A percentile compares a stretch with the other conserved stretches of the same genome.
phyloP scores from a whole-genome alignment of 2,113 vertebrate genomes.

The Osmerus eperlanus region DNA sequence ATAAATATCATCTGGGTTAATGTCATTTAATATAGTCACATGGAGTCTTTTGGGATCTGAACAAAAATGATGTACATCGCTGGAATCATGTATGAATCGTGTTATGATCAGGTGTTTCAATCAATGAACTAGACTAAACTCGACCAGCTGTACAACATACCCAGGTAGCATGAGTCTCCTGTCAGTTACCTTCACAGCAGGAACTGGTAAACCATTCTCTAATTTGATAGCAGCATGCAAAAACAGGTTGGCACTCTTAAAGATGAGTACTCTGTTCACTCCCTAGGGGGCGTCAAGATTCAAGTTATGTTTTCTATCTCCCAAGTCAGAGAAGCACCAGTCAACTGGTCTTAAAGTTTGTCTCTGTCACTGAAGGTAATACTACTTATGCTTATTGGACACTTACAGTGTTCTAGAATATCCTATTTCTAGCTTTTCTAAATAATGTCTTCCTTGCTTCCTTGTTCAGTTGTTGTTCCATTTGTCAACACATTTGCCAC shows the following conservation, averaged over 20 bases:
- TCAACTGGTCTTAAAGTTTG: no score
- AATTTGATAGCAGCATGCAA: background rate
- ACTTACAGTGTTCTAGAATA: background rate
- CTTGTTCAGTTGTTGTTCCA: no score
- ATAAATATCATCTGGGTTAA: background rate
- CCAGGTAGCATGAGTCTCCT: background rate
- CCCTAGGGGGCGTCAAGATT: background rate
- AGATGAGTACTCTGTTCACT: background rate
- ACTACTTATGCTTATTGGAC: no score
- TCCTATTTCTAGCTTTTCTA: background rate
- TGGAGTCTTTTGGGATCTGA: background rate
- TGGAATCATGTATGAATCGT: background rate
- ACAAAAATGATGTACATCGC: background rate
- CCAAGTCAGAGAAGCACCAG: no score
- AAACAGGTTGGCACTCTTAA: background rate
- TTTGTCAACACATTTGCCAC: no score
- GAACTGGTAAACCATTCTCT: background rate
- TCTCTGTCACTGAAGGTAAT: no score
- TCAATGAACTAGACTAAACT: background rate
- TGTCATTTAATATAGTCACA: slow-evolving; percentile 1
- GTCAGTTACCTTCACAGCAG: background rate
- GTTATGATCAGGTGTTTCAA: background rate
- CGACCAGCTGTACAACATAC: no score
- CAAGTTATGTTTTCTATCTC: no score
- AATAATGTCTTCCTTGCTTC: no score